Percentiles rank a stretch among this genome's conserved stretches.
Evolutionary conservation across 92 coral and sea anemone genomes (phyloP).

Genomic region (Isaurus tuberculatus): DNA sequence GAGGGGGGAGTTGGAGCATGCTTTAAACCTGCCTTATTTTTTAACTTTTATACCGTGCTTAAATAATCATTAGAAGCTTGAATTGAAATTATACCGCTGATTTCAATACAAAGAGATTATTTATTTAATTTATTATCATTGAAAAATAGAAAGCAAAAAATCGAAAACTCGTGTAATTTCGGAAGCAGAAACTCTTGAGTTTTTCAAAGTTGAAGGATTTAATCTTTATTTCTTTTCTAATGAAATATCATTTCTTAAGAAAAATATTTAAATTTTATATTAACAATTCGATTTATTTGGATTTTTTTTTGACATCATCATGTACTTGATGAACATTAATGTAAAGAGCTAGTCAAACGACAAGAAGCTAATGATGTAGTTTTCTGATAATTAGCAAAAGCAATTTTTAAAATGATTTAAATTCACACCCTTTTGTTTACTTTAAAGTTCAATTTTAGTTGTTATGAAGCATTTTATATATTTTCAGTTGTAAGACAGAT

Average conservation of each 20-base stretch:
- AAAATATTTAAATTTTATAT: not conserved
- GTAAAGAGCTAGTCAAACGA: too few relatives aligned
- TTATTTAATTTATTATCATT: slow-evolving; percentile 6
- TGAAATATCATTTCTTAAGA: not conserved
- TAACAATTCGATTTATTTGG: too few relatives aligned
- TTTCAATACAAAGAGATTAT: slow-evolving; percentile 11
- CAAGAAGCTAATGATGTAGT: too few relatives aligned
- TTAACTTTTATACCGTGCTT: not conserved
- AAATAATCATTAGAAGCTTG: not conserved
- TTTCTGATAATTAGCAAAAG: too few relatives aligned
- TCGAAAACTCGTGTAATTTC: not conserved
- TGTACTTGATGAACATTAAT: too few relatives aligned
- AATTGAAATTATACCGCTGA: not conserved
- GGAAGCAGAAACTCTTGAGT: not conserved
- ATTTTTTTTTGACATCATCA: too few relatives aligned
- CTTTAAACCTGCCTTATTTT: not conserved
- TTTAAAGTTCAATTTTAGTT: too few relatives aligned
- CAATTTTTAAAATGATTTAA: too few relatives aligned
- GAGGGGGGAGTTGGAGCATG: not conserved
- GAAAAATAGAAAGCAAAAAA: not conserved
- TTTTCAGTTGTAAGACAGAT: too few relatives aligned
- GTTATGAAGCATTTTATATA: too few relatives aligned
- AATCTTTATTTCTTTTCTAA: not conserved
- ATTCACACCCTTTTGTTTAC: too few relatives aligned
- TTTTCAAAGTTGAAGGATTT: not conserved